Base-by-base conservation (phyloP, 2,113 vertebrate genomes). In the Pterocles orientalis region DNA sequence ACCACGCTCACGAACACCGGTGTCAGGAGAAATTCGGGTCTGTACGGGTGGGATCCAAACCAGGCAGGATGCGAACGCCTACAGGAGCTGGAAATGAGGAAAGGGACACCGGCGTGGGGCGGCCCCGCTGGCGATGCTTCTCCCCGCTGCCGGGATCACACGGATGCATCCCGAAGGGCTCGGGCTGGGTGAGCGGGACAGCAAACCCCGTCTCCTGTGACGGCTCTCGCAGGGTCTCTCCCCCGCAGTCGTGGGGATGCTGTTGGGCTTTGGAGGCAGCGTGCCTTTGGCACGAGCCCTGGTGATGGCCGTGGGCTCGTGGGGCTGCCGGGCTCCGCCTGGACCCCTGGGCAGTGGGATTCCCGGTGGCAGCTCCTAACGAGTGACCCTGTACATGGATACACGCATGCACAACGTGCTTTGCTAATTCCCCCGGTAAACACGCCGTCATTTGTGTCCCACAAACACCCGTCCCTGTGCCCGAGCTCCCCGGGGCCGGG, bases 321-420 rank as follows among this genome's bases (percentile, higher is more conserved):
- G 9, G 45, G 28, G 68, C 45, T 66, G n/a, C n/a, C n/a, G n/a
- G n/a, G n/a, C n/a, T n/a, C 13, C 71, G 7, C 3, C 54, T 17
- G 31, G 9, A 4, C 18, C 20, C 18, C 51, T 34, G 4, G 50
- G 7, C 0, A 0, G 21, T 18, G 71, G 11, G 68, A 9, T 5
- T 60, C 29, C 45, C 2, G 24, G 14, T 4, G 53, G 51, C 3
- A 4, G 2, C 41, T 33, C 47, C 10, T 24, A 6, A 1, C 0
- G 17, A 18, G 28, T 4, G 50, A 19, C 18, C 4, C 25, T 23
- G 68, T 5, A 6, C 47, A 6, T 0, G 2, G 79, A 4, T 6
- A 16, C 25, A 0, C 0, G 2, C 2, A 3, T 2, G n/a, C 34
- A 45, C 28, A 4, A 17, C 3, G 70, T 14, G 29, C 36, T 23